Evolutionary conservation across 2,797 vertebrate genomes (phyloP).

Genomic region (Phalanger gymnotis): DNA sequence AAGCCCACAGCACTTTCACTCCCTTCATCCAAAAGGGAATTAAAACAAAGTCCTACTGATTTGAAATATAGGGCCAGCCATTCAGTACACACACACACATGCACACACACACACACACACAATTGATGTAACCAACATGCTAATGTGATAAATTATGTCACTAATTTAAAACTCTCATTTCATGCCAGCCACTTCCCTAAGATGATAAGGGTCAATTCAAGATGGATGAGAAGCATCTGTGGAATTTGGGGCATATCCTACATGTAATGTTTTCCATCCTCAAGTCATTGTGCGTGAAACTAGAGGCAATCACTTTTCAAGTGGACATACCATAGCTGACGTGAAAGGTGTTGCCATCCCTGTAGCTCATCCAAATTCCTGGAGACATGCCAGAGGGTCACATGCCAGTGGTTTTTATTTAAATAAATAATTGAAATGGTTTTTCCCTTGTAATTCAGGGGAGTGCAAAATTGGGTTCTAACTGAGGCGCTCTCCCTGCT

Average conservation of each 20-base stretch:
- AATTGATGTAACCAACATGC: not conserved
- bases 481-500: not conserved
- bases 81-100: not conserved
- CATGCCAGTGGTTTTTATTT: constrained; percentile 62
- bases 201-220: constrained; percentile 55
- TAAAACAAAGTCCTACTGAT: not conserved
- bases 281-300: constrained; percentile 66
- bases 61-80: not conserved
- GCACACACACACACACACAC: not conserved
- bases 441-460: constrained; percentile 56
- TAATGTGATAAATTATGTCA: constrained; percentile 43
- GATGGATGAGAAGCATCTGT: constrained; percentile 68
- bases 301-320: constrained; percentile 77
- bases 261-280: constrained; percentile 74
- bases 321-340: constrained; percentile 67
- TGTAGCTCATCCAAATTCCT: constrained; percentile 68
- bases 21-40: not conserved
- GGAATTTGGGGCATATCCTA: constrained; percentile 60
- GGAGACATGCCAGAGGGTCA: constrained; percentile 54
- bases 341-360: constrained; percentile 74
- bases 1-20: not conserved
- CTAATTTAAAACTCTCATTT: constrained; percentile 48
- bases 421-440: constrained; percentile 62
- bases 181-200: constrained; percentile 27
- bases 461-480: constrained; percentile 64